Base-by-base conservation (phyloP, 2,797 vertebrate species). In the Rhinella marina region DNA sequence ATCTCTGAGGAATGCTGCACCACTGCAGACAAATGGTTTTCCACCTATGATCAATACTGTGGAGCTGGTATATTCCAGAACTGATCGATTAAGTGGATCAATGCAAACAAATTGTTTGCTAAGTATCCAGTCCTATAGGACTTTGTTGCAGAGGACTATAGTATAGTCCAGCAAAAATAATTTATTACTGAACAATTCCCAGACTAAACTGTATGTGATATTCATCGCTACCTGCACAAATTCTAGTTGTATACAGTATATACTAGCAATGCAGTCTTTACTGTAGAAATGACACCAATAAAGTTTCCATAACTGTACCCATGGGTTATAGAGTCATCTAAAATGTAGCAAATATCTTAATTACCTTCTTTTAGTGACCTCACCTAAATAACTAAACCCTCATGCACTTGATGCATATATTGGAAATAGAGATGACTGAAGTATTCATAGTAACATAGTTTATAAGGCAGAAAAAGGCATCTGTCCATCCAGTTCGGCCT, bases 21-120 rank as follows among this genome's bases (percentile, higher is more conserved):
- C 76, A 80, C 76, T n/a, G 77, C 50, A 70, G 23, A 79, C 17
- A 57, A 86, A 86, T 70, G 50, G 3, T 79, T 50, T 79, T 56
- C 10, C 68, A 80, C 77, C 66, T 29, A 12, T 86, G 76, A 86
- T 86, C 85, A 80, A 86, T 80, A 80, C n/a, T 13, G 25, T 29
- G 52, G 27, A 68, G 76, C 77, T 52, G 52, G 11, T 23, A 14
- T 66, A 54, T 86, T 75, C 62, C 56, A 50, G 25, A 79, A 56
- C 8, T 29, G 29, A 80, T 86, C 62, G 12, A 81, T 72, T 50
- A n/a, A 3, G 13, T 23, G 54, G 16, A 87, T 87, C 77, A 81
- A 87, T 81, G 59, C 32, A 13, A 56, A 59, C 27, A 81, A 73
- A 81, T 59, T 61, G 27, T 80, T 70, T n/a, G 25, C 16, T 32